phyloP scores from a whole-genome alignment of 2,797 vertebrate genomes.

The Acipenser ruthenus region DNA sequence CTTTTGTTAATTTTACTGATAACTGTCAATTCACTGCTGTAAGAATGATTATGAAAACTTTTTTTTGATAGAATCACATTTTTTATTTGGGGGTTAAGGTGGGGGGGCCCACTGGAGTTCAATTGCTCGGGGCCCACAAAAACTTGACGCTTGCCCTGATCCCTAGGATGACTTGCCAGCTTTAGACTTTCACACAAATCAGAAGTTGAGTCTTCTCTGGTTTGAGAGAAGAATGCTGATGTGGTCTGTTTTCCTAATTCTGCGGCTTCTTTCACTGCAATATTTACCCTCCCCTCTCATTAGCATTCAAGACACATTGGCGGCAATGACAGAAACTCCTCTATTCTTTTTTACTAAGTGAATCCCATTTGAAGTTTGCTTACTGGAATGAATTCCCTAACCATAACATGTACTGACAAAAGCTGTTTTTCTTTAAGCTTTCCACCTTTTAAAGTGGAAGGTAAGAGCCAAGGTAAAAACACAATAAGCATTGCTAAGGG shows the following conservation, averaged over 20 bases:
- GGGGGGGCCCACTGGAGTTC: no score
- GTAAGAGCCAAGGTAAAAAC: background rate
- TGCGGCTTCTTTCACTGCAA: background rate
- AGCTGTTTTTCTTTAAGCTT: background rate
- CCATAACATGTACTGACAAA: background rate
- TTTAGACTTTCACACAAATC: background rate
- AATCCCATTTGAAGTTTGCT: background rate
- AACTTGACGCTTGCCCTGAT: no score
- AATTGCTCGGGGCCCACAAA: no score
- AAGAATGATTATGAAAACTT: no score
- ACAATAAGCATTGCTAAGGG: background rate
- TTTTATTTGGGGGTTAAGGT: no score
- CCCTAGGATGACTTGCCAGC: no score
- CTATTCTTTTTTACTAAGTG: background rate
- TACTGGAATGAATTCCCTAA: background rate
- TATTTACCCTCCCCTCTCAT: background rate
- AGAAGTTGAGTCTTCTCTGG: background rate
- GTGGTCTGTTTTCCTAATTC: background rate
- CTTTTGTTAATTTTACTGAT: no score
- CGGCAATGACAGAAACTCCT: background rate
- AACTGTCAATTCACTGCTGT: no score
- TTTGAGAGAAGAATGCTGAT: background rate
- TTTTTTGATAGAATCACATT: no score
- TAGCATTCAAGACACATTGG: background rate
- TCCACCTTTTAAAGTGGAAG: background rate